Evolutionary conservation across 2,113 vertebrate genomes (phyloP).

Genomic region (Bucco capensis): DNA sequence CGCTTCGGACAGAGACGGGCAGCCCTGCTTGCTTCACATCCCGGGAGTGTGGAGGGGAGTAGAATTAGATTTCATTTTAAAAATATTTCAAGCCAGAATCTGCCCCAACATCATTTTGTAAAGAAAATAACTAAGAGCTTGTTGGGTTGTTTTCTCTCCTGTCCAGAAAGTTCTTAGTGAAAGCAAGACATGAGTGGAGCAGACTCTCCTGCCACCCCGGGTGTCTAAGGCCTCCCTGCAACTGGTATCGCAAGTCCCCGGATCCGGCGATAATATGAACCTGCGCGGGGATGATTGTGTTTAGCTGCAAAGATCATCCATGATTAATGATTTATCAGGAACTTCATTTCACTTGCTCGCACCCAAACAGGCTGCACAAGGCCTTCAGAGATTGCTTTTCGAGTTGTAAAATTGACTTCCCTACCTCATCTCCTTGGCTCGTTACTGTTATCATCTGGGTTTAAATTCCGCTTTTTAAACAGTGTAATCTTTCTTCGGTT

Average conservation of each 20-base stretch:
- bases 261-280: not conserved
- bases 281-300: not conserved
- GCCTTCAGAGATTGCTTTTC: conserved; percentile 35
- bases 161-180: not conserved
- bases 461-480: conserved; percentile 47
- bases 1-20: not conserved
- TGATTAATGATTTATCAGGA: conserved; percentile 18
- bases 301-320: not conserved
- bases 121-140: not conserved
- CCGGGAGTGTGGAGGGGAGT: fast-evolving
- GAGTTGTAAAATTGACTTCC: not conserved
- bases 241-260: fast-evolving
- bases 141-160: not conserved
- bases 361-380: not conserved
- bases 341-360: not conserved
- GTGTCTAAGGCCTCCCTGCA: not conserved
- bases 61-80: not conserved
- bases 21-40: not conserved
- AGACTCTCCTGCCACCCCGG: too few species aligned
- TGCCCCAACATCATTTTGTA: not conserved
- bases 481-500: conserved; percentile 16
- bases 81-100: not conserved
- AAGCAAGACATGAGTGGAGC: not conserved
- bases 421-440: not conserved
- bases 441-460: conserved; percentile 44